phyloP scores from a whole-genome alignment of 2,888 invertebrate genomes.

The Limenitis camilla region DNA sequence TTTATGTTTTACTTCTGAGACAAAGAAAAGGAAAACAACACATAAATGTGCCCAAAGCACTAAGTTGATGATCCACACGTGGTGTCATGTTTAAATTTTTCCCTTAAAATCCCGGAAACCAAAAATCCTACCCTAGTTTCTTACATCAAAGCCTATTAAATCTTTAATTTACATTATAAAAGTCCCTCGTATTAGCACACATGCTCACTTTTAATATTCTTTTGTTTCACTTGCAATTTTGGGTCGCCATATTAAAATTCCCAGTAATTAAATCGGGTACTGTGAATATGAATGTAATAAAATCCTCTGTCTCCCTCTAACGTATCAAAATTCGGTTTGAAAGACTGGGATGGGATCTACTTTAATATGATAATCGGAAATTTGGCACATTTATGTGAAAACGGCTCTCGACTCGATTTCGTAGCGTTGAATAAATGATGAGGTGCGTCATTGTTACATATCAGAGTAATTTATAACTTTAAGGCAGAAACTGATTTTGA shows the following conservation, averaged over 20 bases:
- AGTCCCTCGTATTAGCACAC: background rate
- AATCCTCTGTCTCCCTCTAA: slow-evolving; percentile 20
- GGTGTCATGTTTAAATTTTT: too few relatives aligned
- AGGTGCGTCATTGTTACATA: slow-evolving; percentile 42
- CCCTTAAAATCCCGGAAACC: too few relatives aligned
- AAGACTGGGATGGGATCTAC: slow-evolving; percentile 40
- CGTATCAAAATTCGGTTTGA: slow-evolving; percentile 1
- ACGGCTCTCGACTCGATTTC: slow-evolving; percentile 39
- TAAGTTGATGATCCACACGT: too few relatives aligned
- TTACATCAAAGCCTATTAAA: background rate
- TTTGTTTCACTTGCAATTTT: slow-evolving; percentile 1
- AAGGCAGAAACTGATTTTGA: slow-evolving; percentile 24
- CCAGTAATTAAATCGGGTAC: slow-evolving; percentile 22
- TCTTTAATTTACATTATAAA: background rate
- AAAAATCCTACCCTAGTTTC: too few relatives aligned
- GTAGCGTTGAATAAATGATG: slow-evolving; percentile 56
- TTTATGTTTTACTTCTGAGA: too few relatives aligned
- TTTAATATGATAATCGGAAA: slow-evolving; percentile 67
- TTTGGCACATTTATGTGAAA: slow-evolving; percentile 51
- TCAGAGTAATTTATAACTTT: slow-evolving; percentile 35
- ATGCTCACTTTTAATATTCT: slow-evolving; percentile 2
- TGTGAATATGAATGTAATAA: slow-evolving; percentile 26
- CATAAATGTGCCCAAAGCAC: too few relatives aligned
- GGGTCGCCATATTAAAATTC: slow-evolving; percentile 16
- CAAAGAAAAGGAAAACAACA: too few relatives aligned